Conservation (phyloP, 2,113 vertebrate genomes). For the Calyptommatus sinebrachiatus region DNA sequence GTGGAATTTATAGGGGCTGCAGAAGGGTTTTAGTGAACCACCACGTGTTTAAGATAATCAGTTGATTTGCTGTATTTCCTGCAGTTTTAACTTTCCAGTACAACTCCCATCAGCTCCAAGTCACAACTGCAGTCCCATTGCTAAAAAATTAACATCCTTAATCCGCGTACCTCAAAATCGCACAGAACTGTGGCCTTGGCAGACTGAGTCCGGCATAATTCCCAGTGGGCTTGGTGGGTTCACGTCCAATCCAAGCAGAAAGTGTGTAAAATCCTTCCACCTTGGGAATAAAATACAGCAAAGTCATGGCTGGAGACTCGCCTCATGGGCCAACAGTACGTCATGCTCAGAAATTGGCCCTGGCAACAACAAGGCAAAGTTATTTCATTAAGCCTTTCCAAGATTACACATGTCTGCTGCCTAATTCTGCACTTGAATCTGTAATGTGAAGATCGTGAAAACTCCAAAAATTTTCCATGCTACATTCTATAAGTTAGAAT, state of each 20-base stretch:
- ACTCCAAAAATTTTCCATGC: not conserved
- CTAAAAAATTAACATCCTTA: not conserved
- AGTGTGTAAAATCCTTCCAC: slow-evolving; percentile 6
- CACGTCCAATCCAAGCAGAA: slow-evolving; percentile 29
- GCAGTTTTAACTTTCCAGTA: slow-evolving; percentile 6
- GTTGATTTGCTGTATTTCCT: slow-evolving; percentile 37
- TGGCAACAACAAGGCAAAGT: not conserved
- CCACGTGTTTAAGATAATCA: slow-evolving; percentile 48
- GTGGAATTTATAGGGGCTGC: slow-evolving; percentile 53
- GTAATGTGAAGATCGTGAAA: not conserved
- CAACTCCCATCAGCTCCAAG: not conserved
- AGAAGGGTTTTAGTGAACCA: slow-evolving; percentile 54
- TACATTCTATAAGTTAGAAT: not conserved
- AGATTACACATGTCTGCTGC: not conserved
- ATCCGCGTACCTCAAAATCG: slow-evolving; percentile 14
- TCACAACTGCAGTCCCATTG: slow-evolving; percentile 36
- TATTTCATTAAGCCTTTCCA: slow-evolving; percentile 22
- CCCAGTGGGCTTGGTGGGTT: slow-evolving; percentile 7
- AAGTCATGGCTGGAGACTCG: not conserved
- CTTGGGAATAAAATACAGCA: slow-evolving; percentile 26
- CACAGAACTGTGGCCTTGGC: slow-evolving; percentile 39
- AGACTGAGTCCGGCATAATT: slow-evolving; percentile 46
- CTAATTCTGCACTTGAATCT: not conserved
- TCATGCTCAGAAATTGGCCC: slow-evolving; percentile 26
- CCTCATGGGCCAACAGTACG: slow-evolving; percentile 22